Evolutionary conservation across 2,888 invertebrate species (phyloP), one percentile per base, ranked within the genome.

Genomic region (Drosophila birchii): DNA sequence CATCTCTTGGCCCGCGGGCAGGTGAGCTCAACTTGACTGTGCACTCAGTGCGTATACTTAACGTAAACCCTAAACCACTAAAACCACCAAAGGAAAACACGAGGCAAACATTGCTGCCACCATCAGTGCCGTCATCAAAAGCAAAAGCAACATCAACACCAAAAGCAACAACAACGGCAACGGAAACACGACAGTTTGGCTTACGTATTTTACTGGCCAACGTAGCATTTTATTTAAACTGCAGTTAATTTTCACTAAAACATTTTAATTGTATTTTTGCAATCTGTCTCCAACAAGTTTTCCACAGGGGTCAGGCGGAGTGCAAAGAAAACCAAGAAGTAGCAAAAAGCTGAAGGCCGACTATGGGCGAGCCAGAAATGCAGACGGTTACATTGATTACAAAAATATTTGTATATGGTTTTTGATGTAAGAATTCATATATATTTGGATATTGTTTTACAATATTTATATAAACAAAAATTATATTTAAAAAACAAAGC

Each of bases 181-280:
- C 36, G 47, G 36, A 26, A 45, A 26, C 51, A 53, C 62, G 47
- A 39, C 55, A 53, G 62, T 53, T 69, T 58, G 43, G 54, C 47
- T 51, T 54, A 54, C 63, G 43, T 74, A 41, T 38, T 76, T 71
- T 72, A 75, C 78, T 67, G 76, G 76, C 82, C 64, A 83, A 76
- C 88, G 77, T 80, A 74, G 86, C 86, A 88, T 86, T 86, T 86
- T 88, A 86, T 86, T 86, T 86, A 88, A 86, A 84, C 88, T 88
- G 84, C 86, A 86, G 88, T 86, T 88, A 86, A 86, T 88, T 86
- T 84, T 74, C 84, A 85, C 87, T 86, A 84, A 88, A 88, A 85
- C 86, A 86, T 88, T 86, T 86, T 87, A 87, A 87, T 87, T 88
- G 88, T 88, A 88, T 88, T 88, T 86, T 71, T 82, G 85, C 85